These are phyloP conservation scores for Phalloptychus januarius DNA, from an alignment of 2,797 vertebrate genomes.

Conservation along the genomic window DNA sequence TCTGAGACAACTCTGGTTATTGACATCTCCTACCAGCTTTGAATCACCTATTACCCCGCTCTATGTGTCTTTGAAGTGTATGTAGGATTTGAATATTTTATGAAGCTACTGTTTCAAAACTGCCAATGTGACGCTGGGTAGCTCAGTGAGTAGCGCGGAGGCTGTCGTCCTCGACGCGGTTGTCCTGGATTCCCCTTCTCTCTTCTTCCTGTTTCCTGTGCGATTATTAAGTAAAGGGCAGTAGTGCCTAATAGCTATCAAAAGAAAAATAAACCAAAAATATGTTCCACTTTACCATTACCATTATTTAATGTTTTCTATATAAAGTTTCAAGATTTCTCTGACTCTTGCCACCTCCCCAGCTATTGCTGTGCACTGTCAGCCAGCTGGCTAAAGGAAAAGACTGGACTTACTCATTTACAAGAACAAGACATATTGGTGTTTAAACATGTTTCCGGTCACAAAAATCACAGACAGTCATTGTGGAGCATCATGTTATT, in stretches of 20 bases:
- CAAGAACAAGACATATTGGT: not conserved
- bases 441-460: not conserved
- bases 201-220: no score
- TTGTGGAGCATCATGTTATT: not conserved
- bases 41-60: not conserved
- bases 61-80: not conserved
- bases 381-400: not conserved
- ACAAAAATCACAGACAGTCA: not conserved
- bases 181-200: no score
- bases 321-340: not conserved
- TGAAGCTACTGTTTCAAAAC: not conserved
- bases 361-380: not conserved
- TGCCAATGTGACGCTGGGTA: no score
- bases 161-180: no score
- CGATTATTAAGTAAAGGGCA: no score
- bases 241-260: not conserved
- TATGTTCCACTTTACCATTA: not conserved
- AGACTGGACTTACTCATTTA: no score
- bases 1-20: not conserved
- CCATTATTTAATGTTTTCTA: not conserved
- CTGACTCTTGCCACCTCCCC: not conserved
- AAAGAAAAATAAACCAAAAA: not conserved
- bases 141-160: no score
- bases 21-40: not conserved
- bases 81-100: not conserved